A percentile compares a stretch with the other conserved stretches of the same genome.
Conservation (phyloP, 2,888 invertebrate species). For the Trisateles emortualis region DNA sequence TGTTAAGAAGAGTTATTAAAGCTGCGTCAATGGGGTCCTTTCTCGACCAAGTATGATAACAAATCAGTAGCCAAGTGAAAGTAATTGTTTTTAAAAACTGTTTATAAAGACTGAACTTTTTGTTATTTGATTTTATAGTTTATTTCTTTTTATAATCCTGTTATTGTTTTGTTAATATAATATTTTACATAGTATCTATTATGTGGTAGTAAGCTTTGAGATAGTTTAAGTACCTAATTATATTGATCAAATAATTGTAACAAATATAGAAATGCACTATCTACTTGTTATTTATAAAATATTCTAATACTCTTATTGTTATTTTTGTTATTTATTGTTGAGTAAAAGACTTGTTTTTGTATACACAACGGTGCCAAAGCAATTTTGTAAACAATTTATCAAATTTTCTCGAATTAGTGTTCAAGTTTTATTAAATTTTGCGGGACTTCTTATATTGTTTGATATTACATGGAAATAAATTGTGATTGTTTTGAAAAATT, state of each 20-base stretch:
- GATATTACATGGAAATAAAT: not conserved
- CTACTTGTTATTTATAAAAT: not conserved
- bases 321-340: constrained; percentile 3
- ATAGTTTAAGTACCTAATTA: not conserved
- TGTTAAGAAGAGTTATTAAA: constrained; percentile 27
- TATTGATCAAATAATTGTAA: not conserved
- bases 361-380: constrained; percentile 29
- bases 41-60: constrained; percentile 21
- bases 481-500: no score
- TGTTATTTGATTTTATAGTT: constrained; percentile 16
- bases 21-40: constrained; percentile 35
- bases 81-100: constrained; percentile 10
- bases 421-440: constrained; percentile 12
- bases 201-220: not conserved
- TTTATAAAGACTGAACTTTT: constrained; percentile 43
- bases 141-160: constrained; percentile 1
- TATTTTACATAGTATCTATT: not conserved
- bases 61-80: constrained; percentile 22
- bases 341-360: constrained; percentile 11
- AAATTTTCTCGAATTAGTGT: constrained; percentile 23
- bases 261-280: not conserved
- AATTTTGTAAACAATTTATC: constrained; percentile 26
- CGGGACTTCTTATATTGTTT: constrained; percentile 28
- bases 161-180: not conserved
- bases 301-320: not conserved